Base-by-base conservation (phyloP, 2,113 vertebrate species). In the Circaetus gallicus region DNA sequence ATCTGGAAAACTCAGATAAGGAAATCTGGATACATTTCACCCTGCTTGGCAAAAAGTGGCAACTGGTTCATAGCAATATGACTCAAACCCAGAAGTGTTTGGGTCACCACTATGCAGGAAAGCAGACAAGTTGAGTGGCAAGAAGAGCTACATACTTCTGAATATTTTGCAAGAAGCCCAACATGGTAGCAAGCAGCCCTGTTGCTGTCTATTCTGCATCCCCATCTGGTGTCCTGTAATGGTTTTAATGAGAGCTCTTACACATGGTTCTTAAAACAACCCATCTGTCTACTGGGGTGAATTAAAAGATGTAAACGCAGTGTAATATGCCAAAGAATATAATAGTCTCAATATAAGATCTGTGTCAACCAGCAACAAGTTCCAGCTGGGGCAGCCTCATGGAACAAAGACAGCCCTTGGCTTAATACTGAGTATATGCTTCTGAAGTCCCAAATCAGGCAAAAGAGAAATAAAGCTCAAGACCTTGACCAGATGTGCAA, bases 221-320 rank as follows among this genome's bases (percentile, higher is more conserved):
- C 73, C 90, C 98, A 96, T 97, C 95, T 98, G 97, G 87, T 94
- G 85, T 96, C 61, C 90, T 89, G 89, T 62, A 90, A 74, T 85
- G 95, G 70, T 97, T 98, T 96, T 96, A 97, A 97, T 96, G 95
- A 95, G 97, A 97, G 59, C 47, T 67, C 58, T 86, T 92, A 72
- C 77, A 82, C 80, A 13, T 90, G 96, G 95, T 59, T 92, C 90
- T 97, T 97, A 97, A 96, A 97, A 97, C 94, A 90, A 95, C 76
- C 95, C 97, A 71, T 92, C 86, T 96, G 97, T 94, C 96, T 97
- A 87, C 95, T 95, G 96, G 97, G 96, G 90, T 97, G 94, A 96
- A 96, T 97, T 95, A 96, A 97, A 97, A 98, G 97, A 98, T 97
- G 97, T 97, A 98, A 98, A 97, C 17, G 85, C 89, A 95, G 96